These are phyloP conservation scores for Perognathus longimembris DNA, from an alignment of 2,113 vertebrate genomes.

Conservation along the genomic window DNA sequence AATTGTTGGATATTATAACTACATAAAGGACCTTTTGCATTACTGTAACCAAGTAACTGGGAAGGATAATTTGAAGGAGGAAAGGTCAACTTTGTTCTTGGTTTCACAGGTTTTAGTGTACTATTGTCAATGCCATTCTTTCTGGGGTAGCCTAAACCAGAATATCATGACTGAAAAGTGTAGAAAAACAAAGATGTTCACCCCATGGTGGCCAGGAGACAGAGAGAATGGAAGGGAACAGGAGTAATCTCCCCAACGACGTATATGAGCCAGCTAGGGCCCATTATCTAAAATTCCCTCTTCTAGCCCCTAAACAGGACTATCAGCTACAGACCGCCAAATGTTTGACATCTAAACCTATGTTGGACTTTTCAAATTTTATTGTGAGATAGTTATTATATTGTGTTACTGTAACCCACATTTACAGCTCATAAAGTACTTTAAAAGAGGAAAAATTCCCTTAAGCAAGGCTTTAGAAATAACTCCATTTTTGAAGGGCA, in stretches of 20 bases:
- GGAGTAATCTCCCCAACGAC: rapidly evolving
- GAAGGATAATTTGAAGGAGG: background rate
- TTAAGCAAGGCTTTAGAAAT: background rate
- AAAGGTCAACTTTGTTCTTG: background rate
- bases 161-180: background rate
- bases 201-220: background rate
- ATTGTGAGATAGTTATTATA: background rate
- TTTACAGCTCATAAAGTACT: background rate
- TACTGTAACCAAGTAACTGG: too few species aligned
- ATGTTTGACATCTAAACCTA: background rate
- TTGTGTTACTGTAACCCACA: background rate
- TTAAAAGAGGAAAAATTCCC: background rate
- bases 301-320: background rate
- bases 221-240: background rate
- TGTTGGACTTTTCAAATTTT: background rate
- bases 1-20: background rate
- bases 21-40: background rate
- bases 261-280: background rate
- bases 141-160: background rate
- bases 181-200: background rate
- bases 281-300: background rate
- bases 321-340: too few species aligned
- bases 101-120: background rate
- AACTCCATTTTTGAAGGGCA: background rate
- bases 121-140: background rate